phyloP scores from a whole-genome alignment of 2,888 invertebrate species.

The Marronus borbonicus region DNA sequence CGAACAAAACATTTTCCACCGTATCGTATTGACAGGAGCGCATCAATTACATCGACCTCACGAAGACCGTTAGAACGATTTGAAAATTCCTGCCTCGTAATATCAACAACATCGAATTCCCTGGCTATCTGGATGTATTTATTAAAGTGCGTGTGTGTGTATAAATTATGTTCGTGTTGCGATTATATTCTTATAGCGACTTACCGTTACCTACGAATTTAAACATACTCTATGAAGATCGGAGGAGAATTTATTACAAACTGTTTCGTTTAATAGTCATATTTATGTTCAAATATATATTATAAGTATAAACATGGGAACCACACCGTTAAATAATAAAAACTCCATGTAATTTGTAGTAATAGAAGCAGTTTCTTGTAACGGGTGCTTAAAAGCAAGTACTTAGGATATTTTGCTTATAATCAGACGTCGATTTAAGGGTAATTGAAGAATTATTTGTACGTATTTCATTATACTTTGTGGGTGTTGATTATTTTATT shows the following conservation, averaged over 20 bases:
- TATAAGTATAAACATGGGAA: neutral
- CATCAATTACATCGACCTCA: constrained; percentile 25
- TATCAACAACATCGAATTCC: constrained; percentile 18
- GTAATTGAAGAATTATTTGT: too few species aligned
- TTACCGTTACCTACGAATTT: constrained; percentile 31
- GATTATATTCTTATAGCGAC: constrained; percentile 18
- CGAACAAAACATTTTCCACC: neutral
- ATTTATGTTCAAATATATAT: neutral
- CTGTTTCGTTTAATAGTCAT: neutral
- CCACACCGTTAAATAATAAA: too few species aligned
- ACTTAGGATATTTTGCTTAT: too few species aligned
- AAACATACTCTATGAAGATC: constrained; percentile 12
- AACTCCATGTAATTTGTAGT: too few species aligned
- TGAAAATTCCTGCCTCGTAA: constrained; percentile 27
- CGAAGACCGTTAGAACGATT: constrained; percentile 20
- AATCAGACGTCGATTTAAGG: too few species aligned
- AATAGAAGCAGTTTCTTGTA: too few species aligned
- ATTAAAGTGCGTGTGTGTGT: constrained; percentile 29
- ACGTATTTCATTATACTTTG: too few species aligned
- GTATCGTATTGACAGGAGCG: neutral
- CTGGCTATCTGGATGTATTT: constrained; percentile 11
- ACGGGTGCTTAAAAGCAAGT: too few species aligned
- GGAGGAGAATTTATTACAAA: constrained; percentile 13
- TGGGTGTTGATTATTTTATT: too few species aligned
- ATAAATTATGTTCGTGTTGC: constrained; percentile 20